These are phyloP conservation scores for Xestia ashworthii DNA, from an alignment of 2,888 invertebrate species.

Conservation along the genomic window DNA sequence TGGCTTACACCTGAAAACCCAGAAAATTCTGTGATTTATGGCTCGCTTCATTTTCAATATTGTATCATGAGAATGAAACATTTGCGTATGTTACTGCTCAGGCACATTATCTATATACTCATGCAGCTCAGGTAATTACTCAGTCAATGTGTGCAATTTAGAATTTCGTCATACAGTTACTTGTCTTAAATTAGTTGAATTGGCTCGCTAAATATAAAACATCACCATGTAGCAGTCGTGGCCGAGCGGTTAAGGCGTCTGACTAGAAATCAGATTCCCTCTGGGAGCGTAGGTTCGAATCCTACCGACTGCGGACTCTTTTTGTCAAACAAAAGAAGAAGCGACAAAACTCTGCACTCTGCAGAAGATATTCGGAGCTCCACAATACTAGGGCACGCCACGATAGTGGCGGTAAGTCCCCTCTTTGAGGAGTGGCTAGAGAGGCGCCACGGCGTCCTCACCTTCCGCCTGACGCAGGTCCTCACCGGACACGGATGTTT, in stretches of 20 bases:
- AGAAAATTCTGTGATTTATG: not conserved
- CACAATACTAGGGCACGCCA: no score
- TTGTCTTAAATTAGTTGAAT: not conserved
- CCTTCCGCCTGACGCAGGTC: no score
- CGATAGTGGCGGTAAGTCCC: no score
- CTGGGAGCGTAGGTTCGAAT: conserved; percentile 97
- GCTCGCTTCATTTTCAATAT: not conserved
- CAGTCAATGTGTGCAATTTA: not conserved
- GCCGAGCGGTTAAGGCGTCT: conserved; percentile 97
- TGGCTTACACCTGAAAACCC: not conserved
- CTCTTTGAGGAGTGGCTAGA: no score
- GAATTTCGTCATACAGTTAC: not conserved
- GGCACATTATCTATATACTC: no score
- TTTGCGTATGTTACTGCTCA: not conserved
- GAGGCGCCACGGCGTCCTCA: no score
- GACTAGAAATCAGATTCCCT: conserved; percentile 97
- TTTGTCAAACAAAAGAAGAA: conserved; percentile 52
- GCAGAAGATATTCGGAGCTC: no score
- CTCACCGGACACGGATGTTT: no score
- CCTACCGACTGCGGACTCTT: conserved; percentile 94
- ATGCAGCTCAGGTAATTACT: not conserved
- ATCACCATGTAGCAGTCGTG: conserved; percentile 91
- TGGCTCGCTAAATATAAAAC: conserved; percentile 1
- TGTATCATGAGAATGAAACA: not conserved
- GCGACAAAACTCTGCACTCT: not conserved